Conservation (phyloP, 2,888 invertebrate genomes). For the Sinelater perroti region DNA sequence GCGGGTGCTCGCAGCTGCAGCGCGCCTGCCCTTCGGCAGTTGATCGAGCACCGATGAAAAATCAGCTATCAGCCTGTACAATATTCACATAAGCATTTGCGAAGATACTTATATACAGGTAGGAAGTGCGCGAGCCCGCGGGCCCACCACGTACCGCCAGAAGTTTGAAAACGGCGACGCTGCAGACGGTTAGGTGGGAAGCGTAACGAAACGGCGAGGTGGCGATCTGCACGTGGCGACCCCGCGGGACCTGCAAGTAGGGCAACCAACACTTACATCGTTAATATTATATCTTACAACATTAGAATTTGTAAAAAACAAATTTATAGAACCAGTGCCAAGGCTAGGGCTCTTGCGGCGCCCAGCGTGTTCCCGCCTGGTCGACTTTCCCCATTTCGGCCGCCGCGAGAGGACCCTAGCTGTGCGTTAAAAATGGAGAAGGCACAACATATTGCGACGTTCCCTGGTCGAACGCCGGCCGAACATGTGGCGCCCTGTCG, state of each 20-base stretch:
- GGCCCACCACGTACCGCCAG: constrained; percentile 4
- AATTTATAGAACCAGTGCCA: constrained; percentile 47
- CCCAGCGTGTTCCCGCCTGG: constrained; percentile 2
- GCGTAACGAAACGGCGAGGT: too few species aligned
- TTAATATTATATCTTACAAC: constrained; percentile 50
- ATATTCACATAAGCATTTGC: constrained; percentile 41
- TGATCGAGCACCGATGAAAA: constrained; percentile 31
- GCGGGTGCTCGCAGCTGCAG: constrained; percentile 5
- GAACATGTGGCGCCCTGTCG: constrained; percentile 12
- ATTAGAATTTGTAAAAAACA: constrained; percentile 50
- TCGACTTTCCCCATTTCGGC: not conserved
- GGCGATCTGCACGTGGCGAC: too few species aligned
- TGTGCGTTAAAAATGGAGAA: constrained; percentile 57
- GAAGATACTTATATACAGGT: constrained; percentile 38
- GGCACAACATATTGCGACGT: constrained; percentile 55
- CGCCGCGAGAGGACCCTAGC: constrained; percentile 39
- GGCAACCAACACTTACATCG: constrained; percentile 44
- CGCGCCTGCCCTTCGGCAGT: constrained; percentile 19
- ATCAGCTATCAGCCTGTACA: constrained; percentile 40
- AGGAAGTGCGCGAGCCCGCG: constrained; percentile 26
- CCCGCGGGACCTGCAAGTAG: constrained; percentile 24
- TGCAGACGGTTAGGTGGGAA: too few species aligned
- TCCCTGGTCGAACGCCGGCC: constrained; percentile 43
- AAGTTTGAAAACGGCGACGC: constrained; percentile 1
- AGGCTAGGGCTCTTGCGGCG: constrained; percentile 33